A percentile compares a stretch with the other conserved stretches of the same genome.
These are phyloP conservation scores for Drosophila hydei DNA, from an alignment of 1,140 invertebrate genomes.

Conservation along the genomic window DNA sequence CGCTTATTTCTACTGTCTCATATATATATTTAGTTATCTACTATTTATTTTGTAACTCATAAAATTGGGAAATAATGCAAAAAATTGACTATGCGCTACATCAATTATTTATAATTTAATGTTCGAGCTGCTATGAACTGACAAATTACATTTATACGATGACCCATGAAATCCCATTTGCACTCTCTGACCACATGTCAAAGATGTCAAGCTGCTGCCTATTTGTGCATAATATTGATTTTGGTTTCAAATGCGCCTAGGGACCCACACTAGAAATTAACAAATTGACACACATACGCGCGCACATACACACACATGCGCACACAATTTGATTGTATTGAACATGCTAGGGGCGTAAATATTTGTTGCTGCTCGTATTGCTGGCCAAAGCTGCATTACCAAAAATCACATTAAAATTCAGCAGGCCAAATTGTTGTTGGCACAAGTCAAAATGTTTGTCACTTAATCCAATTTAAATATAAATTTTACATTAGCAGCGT, in stretches of 20 bases:
- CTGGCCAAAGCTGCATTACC: constrained; percentile 55
- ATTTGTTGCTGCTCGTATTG: constrained; percentile 11
- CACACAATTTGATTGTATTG: constrained; percentile 5
- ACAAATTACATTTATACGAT: constrained; percentile 62
- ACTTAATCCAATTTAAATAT: constrained; percentile 79
- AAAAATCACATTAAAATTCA: constrained; percentile 79
- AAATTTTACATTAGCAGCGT: constrained; percentile 68
- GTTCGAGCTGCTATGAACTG: constrained; percentile 26
- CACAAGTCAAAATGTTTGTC: constrained; percentile 78
- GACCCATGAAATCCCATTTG: constrained; percentile 45
- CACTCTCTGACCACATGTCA: constrained; percentile 53
- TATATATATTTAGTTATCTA: constrained; percentile 9
- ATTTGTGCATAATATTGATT: constrained; percentile 72
- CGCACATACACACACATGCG: constrained; percentile 12
- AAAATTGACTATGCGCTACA: constrained; percentile 29
- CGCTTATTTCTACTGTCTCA: constrained; percentile 33
- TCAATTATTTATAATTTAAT: constrained; percentile 62
- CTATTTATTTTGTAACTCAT: background rate
- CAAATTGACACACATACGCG: constrained; percentile 36
- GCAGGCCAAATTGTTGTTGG: constrained; percentile 65
- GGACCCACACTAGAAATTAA: constrained; percentile 40
- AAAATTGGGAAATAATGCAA: constrained; percentile 11
- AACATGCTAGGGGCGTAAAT: background rate
- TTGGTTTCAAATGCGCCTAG: constrained; percentile 57
- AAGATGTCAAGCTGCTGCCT: constrained; percentile 74